Conservation (phyloP, 2,113 vertebrate genomes). For the Tyrannus savana region DNA sequence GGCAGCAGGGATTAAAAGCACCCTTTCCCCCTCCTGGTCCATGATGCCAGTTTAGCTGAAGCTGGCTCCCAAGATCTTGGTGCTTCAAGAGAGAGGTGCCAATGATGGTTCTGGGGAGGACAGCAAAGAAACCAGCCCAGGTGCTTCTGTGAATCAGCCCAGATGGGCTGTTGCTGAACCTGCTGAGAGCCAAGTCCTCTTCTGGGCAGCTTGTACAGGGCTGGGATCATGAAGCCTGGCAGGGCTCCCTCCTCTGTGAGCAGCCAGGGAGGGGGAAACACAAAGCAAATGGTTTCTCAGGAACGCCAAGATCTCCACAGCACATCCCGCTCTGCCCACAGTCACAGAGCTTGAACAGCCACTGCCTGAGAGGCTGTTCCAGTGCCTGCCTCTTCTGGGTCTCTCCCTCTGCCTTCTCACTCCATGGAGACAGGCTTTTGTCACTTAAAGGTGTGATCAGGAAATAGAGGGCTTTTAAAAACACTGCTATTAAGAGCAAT, state of each 20-base stretch:
- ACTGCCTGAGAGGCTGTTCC: not conserved
- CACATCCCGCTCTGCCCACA: not conserved
- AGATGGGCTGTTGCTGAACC: not conserved
- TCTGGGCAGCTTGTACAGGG: not conserved
- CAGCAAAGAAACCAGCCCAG: not conserved
- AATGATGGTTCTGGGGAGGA: not conserved
- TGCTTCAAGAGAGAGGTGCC: not conserved
- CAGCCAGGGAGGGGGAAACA: not conserved
- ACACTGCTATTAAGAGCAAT: constrained; percentile 42
- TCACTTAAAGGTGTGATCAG: constrained; percentile 7
- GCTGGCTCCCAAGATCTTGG: not conserved
- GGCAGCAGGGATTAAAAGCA: not conserved
- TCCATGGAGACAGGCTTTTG: not conserved
- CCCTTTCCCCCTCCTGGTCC: not conserved
- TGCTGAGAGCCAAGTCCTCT: not conserved
- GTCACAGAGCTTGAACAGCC: not conserved
- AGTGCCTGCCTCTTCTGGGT: not conserved
- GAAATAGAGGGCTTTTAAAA: constrained; percentile 34
- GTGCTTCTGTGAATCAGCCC: not conserved
- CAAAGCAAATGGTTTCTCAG: not conserved
- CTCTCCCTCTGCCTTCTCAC: not conserved
- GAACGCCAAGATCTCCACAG: not conserved
- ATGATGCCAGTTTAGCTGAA: not conserved
- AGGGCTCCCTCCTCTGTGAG: not conserved
- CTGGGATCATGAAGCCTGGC: not conserved